Evolutionary conservation across 2,888 invertebrate species (phyloP), one percentile per base, ranked within the genome.

Genomic region (Hydropsyche betteni): DNA sequence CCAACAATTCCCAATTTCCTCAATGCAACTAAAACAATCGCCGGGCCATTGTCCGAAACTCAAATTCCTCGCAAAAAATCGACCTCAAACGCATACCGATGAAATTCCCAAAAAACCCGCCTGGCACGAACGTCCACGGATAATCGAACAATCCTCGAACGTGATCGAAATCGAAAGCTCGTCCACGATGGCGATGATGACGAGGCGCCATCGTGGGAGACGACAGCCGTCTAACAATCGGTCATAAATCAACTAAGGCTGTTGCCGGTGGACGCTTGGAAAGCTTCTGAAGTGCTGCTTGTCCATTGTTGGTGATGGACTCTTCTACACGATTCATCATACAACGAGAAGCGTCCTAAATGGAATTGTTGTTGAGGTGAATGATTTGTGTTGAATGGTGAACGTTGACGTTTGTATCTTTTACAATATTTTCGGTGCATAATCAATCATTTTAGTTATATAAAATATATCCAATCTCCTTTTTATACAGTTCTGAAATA

Each of bases 201-300:
- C 58, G 58, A 58, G 24, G 58, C 58, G 58, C 58, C 58, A 58
- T 58, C 58, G 58, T 58, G 58, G 58, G 58, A 58, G 58, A 24
- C 4, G 58, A 58, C 53, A 16, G 1, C 4, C 44, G 44, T 44
- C 10, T 6, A 44, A 58, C 58, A 58, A 58, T 58, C 58, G 58
- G 16, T 16, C 16, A 58, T 58, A 58, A 58, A 58, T 58, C 58
- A 58, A 16, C 24, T 44, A 44, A 8, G 24, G 10, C 44, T 6
- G 44, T 44, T 6, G 44, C 8, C 8, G 58, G 12, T 6, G 53
- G 12, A 53, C 14, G 8, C 14, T 24, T 16, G 16, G 8, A 5
- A 8, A 5, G 58, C 58, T 58, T 8, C 58, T 58, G 58, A 58
- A 58, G 58, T 24, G 24, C 6, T 8, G 58, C 24, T 58, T 58